Base-by-base conservation (phyloP, 2,797 vertebrate species). In the Catamblyrhynchus diadema region DNA sequence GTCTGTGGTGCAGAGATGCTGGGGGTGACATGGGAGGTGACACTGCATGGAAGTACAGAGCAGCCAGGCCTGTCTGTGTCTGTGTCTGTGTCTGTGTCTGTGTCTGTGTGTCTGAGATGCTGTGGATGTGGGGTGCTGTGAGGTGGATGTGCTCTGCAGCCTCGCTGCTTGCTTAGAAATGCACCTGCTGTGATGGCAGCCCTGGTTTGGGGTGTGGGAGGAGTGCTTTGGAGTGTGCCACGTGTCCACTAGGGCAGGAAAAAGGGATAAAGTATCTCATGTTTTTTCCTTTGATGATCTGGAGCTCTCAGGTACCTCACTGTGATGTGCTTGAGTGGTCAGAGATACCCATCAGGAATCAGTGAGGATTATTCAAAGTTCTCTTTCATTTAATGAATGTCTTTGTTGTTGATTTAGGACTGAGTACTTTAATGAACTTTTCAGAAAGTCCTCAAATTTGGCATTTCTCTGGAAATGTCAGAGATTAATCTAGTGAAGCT, bases 391-490 rank as follows among this genome's bases (percentile, higher is more conserved):
- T 81, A 83, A 54, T 47, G 14, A 51, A 48, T 39, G 28, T 56
- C 56, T 80, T 53, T 70, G 23, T 42, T 62, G 56, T 72, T 92
- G 83, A 65, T 80, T 67, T 87, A 81, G 48, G 57, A 44, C 32
- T 6, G 15, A 32, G 14, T 17, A 9, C 57, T 81, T 61, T 4
- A 74, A 75, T 41, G n/a, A 77, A 60, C 64, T 85, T 84, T 64
- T 81, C 69, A 69, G 66, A 57, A 75, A 56, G 66, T 70, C 56
- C 72, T 93, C 39, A 47, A 39, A 61, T 86, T 41, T 74, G 71
- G 37, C 28, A 32, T 94, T 80, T 92, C 44, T 71, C 35, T 81
- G 50, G 79, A 69, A 93, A 81, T 50, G 47, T 41, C 65, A 45
- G 47, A 41, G 35, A 14, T 23, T 1, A 65, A 45, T 64, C 51